Evolutionary conservation across 2,797 vertebrate genomes (phyloP).

Genomic region (Sebastes jordani): DNA sequence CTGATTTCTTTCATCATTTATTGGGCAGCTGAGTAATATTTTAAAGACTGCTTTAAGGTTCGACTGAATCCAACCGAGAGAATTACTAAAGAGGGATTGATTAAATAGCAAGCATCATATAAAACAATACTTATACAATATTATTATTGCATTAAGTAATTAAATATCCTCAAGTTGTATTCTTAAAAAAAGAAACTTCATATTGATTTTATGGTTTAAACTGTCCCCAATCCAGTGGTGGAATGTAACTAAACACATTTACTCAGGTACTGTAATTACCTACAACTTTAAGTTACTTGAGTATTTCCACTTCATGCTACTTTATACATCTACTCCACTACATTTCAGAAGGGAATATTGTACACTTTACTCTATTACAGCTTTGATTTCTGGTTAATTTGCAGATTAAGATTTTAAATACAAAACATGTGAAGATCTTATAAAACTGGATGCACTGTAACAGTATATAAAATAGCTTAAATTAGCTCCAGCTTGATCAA

Average conservation of each 20-base stretch:
- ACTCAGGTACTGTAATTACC: background rate
- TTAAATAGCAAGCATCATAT: background rate
- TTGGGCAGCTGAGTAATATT: background rate
- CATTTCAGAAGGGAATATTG: background rate
- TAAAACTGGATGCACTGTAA: background rate
- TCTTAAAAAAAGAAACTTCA: background rate
- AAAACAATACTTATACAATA: background rate
- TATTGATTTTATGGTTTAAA: background rate
- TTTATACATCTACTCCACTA: too few species aligned
- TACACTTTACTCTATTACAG: background rate
- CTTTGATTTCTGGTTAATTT: background rate
- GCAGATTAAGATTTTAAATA: background rate
- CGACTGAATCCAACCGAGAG: background rate
- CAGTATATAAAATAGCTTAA: background rate
- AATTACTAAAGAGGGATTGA: background rate
- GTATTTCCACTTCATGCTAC: background rate
- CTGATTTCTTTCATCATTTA: background rate
- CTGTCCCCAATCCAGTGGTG: background rate
- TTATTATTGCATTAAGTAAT: background rate
- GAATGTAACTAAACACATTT: background rate
- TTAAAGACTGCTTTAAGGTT: background rate
- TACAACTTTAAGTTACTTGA: background rate
- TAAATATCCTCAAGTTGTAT: background rate
- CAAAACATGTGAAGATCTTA: background rate
- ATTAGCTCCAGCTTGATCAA: background rate